These are phyloP conservation scores for Diploptera punctata DNA, from an alignment of 2,888 invertebrate species.

Conservation along the genomic window DNA sequence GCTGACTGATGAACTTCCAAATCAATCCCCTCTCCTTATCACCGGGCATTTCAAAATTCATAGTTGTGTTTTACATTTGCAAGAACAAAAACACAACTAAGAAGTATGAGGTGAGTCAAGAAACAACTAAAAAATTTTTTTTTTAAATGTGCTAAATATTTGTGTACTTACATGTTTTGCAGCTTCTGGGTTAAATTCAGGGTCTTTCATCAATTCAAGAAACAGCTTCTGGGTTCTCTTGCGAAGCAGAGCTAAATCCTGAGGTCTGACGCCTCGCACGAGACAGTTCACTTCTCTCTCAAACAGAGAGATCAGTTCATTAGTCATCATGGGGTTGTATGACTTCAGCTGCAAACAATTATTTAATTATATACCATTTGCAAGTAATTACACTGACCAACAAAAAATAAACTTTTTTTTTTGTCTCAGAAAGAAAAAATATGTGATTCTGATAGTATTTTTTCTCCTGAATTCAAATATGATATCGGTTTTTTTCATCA, in stretches of 20 bases:
- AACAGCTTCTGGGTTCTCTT: constrained; percentile 64
- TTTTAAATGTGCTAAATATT: not conserved
- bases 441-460: too few species aligned
- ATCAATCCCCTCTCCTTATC: too few species aligned
- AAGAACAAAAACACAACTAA: not conserved
- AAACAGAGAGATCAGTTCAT: constrained; percentile 67
- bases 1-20: too few species aligned
- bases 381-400: too few species aligned
- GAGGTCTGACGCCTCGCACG: constrained; percentile 65
- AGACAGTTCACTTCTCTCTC: constrained; percentile 76
- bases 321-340: constrained; percentile 55
- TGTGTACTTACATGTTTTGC: constrained; percentile 54
- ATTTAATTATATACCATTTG: too few species aligned
- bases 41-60: too few species aligned
- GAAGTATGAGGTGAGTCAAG: too few species aligned
- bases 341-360: constrained; percentile 56
- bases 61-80: not conserved
- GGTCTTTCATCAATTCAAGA: constrained; percentile 62
- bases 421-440: too few species aligned
- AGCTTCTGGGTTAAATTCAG: constrained; percentile 65
- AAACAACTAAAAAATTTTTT: too few species aligned
- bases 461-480: too few species aligned
- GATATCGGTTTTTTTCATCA: too few species aligned
- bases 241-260: constrained; percentile 66
- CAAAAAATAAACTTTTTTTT: too few species aligned